Percentiles rank a stretch among this genome's conserved stretches.
phyloP scores from a whole-genome alignment of 2,797 vertebrate genomes.

The Pantherophis vulpinus region DNA sequence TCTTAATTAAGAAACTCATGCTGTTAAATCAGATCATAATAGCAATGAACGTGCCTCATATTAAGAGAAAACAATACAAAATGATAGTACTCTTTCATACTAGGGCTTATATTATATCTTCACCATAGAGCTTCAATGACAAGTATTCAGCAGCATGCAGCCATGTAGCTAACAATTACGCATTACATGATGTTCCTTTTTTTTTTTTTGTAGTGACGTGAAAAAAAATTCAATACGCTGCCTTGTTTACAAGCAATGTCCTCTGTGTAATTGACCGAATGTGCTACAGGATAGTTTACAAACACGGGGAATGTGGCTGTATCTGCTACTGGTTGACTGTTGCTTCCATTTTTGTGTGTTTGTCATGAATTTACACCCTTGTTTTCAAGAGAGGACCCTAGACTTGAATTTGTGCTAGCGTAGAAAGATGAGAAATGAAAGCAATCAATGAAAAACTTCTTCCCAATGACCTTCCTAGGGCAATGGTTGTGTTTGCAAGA shows the following conservation, averaged over 20 bases:
- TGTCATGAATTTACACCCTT: not conserved
- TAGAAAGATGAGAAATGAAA: not conserved
- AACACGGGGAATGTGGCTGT: not conserved
- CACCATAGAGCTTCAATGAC: not conserved
- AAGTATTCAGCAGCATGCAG: not conserved
- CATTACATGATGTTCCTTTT: not conserved
- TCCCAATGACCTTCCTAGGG: not conserved
- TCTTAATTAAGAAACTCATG: not conserved
- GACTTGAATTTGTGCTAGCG: not conserved
- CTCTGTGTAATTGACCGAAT: not conserved
- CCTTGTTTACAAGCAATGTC: not conserved
- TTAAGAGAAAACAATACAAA: not conserved
- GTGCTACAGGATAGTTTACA: not conserved
- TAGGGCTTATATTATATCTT: not conserved
- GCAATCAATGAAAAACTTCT: not conserved
- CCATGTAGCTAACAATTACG: not conserved
- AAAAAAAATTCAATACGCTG: not conserved
- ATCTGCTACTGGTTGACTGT: not conserved
- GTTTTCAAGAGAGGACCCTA: not conserved
- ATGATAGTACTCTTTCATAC: not conserved
- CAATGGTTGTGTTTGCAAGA: not conserved
- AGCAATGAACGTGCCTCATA: not conserved
- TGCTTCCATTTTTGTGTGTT: constrained; percentile 1
- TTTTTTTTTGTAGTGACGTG: not conserved
- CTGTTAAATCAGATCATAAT: not conserved